A percentile compares a stretch with the other conserved stretches of the same genome.
phyloP scores from a whole-genome alignment of 2,113 vertebrate species.

The Ancistrus triradiatus region DNA sequence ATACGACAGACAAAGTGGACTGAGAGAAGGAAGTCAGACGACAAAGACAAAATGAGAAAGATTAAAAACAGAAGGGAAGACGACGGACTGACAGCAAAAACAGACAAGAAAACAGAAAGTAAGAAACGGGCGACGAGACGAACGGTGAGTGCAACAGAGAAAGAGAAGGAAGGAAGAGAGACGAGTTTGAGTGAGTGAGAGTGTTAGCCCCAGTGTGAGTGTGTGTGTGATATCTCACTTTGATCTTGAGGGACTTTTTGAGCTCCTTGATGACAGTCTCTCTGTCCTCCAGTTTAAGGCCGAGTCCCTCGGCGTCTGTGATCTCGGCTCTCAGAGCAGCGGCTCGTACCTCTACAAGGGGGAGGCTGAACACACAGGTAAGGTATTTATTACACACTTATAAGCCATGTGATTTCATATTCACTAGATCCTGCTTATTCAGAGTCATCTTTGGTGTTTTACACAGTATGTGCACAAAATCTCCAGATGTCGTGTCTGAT shows the following conservation, averaged over 20 bases:
- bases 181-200: background rate
- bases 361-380: slow-evolving; percentile 58
- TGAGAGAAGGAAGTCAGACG: background rate
- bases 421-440: no score
- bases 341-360: slow-evolving; percentile 79
- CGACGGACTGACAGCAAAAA: background rate
- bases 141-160: no score
- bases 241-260: slow-evolving; percentile 97
- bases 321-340: slow-evolving; percentile 88
- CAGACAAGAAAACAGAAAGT: background rate
- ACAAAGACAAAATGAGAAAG: background rate
- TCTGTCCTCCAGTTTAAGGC: slow-evolving; percentile 91
- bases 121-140: no score
- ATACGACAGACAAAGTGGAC: background rate
- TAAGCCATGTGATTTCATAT: no score
- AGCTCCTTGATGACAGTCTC: slow-evolving; percentile 95
- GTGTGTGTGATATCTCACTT: slow-evolving; percentile 63
- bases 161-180: no score
- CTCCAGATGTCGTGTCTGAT: no score
- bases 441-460: no score
- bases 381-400: no score
- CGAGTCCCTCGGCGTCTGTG: slow-evolving; percentile 90
- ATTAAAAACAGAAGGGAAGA: no score
- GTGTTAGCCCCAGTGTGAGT: background rate
- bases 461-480: no score